A percentile compares a stretch with the other conserved stretches of the same genome.
These are phyloP conservation scores for Nycticorax nycticorax DNA, from an alignment of 2,113 vertebrate genomes.

Conservation along the genomic window DNA sequence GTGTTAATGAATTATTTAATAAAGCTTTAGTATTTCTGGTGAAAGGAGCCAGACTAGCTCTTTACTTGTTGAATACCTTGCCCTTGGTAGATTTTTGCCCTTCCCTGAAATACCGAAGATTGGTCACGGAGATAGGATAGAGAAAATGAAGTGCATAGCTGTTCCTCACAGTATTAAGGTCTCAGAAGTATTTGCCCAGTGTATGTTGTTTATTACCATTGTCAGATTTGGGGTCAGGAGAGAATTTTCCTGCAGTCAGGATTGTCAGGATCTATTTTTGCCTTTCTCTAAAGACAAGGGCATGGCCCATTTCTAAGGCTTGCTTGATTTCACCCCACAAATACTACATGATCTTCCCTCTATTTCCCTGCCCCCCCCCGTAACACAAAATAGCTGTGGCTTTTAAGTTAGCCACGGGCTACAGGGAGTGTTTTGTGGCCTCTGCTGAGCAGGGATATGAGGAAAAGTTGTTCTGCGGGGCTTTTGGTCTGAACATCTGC, in stretches of 20 bases:
- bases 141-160: neutral
- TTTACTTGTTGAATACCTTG: neutral
- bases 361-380: too few species aligned
- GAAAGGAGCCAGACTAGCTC: neutral
- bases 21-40: neutral
- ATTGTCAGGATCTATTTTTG: neutral
- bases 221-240: neutral
- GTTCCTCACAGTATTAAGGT: neutral
- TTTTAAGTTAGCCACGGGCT: neutral
- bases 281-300: neutral
- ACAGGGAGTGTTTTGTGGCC: neutral
- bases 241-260: accelerated
- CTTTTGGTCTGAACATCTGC: neutral
- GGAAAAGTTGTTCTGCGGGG: neutral
- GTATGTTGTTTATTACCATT: neutral
- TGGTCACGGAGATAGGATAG: neutral
- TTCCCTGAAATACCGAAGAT: neutral
- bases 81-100: neutral
- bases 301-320: neutral
- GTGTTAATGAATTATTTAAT: neutral
- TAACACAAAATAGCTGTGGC: neutral
- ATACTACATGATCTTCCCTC: neutral
- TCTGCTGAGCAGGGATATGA: neutral
- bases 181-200: neutral
- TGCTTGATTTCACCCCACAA: neutral